Percentiles rank a stretch among this genome's conserved stretches.
Conservation (phyloP, 2,113 vertebrate species). For the Dipodomys merriami region DNA sequence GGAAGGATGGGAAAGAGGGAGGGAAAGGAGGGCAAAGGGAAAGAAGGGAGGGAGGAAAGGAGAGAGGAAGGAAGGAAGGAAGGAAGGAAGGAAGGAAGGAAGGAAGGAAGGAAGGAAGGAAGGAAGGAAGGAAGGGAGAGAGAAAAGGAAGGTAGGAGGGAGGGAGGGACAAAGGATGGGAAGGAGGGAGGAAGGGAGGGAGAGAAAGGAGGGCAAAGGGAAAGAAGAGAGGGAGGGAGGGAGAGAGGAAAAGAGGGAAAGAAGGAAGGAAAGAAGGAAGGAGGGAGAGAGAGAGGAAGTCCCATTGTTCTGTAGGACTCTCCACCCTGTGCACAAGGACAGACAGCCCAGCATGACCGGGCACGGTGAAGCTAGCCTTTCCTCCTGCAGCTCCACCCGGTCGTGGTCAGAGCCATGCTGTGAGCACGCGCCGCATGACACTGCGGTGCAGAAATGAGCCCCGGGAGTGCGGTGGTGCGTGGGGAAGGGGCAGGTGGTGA, state of each 20-base stretch:
- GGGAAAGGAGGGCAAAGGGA: not conserved
- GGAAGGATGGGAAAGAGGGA: not conserved
- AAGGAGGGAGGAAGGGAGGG: too few relatives aligned
- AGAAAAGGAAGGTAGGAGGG: too few relatives aligned
- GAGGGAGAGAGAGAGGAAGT: not conserved
- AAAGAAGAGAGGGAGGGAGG: too few relatives aligned
- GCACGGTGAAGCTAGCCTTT: not conserved
- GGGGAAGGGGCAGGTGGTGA: constrained; percentile 39
- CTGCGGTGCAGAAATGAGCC: constrained; percentile 36
- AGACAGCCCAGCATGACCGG: not conserved
- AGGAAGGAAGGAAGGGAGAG: too few relatives aligned
- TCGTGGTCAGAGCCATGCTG: not conserved
- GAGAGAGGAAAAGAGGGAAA: too few relatives aligned
- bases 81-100: not conserved
- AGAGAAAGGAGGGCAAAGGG: not conserved
- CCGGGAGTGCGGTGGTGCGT: constrained; percentile 52
- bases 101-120: too few relatives aligned
- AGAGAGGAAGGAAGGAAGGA: not conserved
- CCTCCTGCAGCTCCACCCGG: not conserved
- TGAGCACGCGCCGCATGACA: not conserved
- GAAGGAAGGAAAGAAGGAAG: not conserved
- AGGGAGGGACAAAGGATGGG: too few relatives aligned
- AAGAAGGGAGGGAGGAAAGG: not conserved
- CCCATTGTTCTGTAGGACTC: not conserved
- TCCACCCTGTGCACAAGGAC: not conserved